Evolutionary conservation across 92 coral and sea anemone genomes (phyloP).

Genomic region (Pocillopora meandrina): DNA sequence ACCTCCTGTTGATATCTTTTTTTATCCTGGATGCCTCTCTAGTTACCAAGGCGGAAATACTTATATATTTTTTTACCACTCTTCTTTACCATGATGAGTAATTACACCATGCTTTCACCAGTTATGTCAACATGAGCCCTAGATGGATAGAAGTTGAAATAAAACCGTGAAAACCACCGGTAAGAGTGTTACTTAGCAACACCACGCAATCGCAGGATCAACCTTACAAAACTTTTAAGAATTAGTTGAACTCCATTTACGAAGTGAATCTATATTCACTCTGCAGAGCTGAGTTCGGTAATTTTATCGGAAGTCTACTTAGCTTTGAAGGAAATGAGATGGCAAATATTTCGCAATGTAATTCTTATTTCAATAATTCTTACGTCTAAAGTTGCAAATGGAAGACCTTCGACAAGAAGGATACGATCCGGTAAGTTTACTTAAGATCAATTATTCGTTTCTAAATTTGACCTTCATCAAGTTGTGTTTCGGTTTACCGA

Average conservation of each 20-base stretch:
- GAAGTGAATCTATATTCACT: neutral
- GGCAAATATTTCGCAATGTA: neutral
- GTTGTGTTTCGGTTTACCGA: neutral
- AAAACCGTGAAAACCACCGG: neutral
- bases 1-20: too few species aligned
- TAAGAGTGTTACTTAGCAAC: neutral
- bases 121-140: too few species aligned
- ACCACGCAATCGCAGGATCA: neutral
- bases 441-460: neutral
- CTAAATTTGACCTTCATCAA: neutral
- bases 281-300: neutral
- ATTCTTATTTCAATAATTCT: neutral
- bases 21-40: too few species aligned
- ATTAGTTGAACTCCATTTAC: too few species aligned
- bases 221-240: neutral
- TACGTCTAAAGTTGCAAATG: neutral
- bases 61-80: too few species aligned
- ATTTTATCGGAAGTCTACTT: neutral
- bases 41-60: too few species aligned
- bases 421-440: conserved; percentile 10
- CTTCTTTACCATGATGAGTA: too few species aligned
- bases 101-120: too few species aligned
- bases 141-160: too few species aligned
- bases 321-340: conserved; percentile 5
- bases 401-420: conserved; percentile 9